Evolutionary conservation across 2,797 vertebrate species (phyloP), one percentile per base, ranked within the genome.

Genomic region (Meda fulgida): DNA sequence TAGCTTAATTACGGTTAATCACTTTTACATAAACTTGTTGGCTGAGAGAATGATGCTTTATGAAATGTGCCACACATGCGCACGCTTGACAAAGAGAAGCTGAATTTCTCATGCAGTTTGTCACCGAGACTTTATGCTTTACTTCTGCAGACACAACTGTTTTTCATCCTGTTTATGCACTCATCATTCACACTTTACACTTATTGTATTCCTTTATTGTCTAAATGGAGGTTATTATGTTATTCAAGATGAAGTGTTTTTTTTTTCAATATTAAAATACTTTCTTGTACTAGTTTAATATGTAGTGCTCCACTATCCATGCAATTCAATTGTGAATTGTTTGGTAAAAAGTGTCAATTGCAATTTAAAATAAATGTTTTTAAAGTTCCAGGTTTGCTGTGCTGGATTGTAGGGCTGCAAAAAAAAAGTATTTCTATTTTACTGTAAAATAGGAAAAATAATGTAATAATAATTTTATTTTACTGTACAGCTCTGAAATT

Each of bases 1-100:
- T 97, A 97, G 96, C 97, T 98, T 99, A 98, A 98, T 99, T 98
- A 97, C 96, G 97, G 96, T 97, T 98, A 98, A 98, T 99, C 97
- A 98, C 96, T 97, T 97, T 97, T 97, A 98, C 97, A 98, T 98
- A 98, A 98, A 98, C 97, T 97, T 96, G 97, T 96, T 95, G 96
- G 96, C 97, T 96, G 97, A 97, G 96, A 97, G 96, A 97, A 96
- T 95, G 90, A 92, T 91, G 95, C 96, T 95, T 95, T 94, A 95
- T 97, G 96, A 96, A 96, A 96, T 94, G 96, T 97, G 95, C 96
- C 96, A 96, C 94, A 84, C 93, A 91, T 92, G 93, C 66, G 82
- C 94, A 94, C 94, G 91, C 88, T 91, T 91, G 91, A 92, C 53
- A n/a, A 4, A 78, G 81, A 82, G 40, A 21, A 14, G 31, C 19